A percentile compares a stretch with the other conserved stretches of the same genome.
These are phyloP conservation scores for Rhinopomastus cyanomelas DNA, from an alignment of 2,113 vertebrate genomes.

Conservation along the genomic window DNA sequence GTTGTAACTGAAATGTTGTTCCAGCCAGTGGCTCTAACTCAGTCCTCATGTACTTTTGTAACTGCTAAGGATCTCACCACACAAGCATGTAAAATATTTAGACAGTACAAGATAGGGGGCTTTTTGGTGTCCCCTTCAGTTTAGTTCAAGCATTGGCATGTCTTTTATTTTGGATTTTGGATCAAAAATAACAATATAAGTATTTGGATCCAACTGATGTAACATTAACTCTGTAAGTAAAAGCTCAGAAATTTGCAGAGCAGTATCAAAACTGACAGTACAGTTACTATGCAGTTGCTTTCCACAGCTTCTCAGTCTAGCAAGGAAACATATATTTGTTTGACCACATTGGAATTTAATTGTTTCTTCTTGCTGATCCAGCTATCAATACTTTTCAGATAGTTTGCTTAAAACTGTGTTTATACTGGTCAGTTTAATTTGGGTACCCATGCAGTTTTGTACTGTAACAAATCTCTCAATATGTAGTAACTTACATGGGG, in stretches of 20 bases:
- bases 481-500: not conserved
- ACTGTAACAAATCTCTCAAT: not conserved
- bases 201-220: not conserved
- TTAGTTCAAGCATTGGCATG: not conserved
- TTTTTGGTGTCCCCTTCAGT: not conserved
- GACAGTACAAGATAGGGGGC: not conserved
- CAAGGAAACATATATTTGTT: not conserved
- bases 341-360: not conserved
- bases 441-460: not conserved
- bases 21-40: not conserved
- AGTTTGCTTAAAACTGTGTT: not conserved
- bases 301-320: not conserved
- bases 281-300: not conserved
- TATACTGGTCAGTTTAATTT: not conserved
- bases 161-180: not conserved
- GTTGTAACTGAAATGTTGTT: not conserved
- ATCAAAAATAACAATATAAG: not conserved
- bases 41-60: not conserved
- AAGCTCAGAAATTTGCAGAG: not conserved
- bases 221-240: not conserved
- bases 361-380: not conserved
- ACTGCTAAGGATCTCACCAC: not conserved
- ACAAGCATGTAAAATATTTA: not conserved
- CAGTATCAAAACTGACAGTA: not conserved
- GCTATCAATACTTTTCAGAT: not conserved